Base-by-base conservation (phyloP, 2,113 vertebrate genomes). In the Nesoenas mayeri region DNA sequence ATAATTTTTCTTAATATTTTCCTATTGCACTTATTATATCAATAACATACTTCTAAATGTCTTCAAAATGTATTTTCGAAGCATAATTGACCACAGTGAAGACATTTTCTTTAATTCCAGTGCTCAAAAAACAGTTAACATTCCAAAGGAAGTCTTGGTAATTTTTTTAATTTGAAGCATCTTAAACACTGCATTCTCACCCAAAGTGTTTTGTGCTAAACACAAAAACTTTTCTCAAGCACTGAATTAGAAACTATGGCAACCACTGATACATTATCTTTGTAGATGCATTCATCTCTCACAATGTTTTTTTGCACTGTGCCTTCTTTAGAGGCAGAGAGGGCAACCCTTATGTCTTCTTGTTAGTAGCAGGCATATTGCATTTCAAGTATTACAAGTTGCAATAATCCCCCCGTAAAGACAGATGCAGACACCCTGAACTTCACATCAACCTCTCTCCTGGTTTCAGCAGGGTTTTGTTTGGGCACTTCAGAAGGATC, bases 221-320 rank as follows among this genome's bases (percentile, higher is more conserved):
- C 53, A 34, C 24, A 95, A 73, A 91, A 93, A 93, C 66, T 95
- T 95, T 87, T 71, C 80, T 89, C 44, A 47, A 85, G 32, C 65
- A 60, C 71, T 72, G 50, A 89, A 66, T 69, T 73, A 91, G 91
- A 97, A 96, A 94, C 94, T 93, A 93, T 91, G 79, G 90, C 79
- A 97, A 96, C 87, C 81, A 90, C 60, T 28, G 38, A 93, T 69
- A 54, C 54, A 80, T 57, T 89, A 78, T 66, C 82, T 94, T 91
- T 81, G 78, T 48, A 69, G 32, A 71, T 61, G 36, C 32, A 31
- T 78, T 94, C 32, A 48, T 82, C 29, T 74, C 85, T 89, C 87
- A 82, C n/a, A 77, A 42, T 17, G 4, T 4, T 51, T 80, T 96
- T 47, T 73, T 74, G 47, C 58, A n/a, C 14, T 79, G 38, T 75